Base-by-base conservation (phyloP, 2,797 vertebrate species). In the Stomatorhinus walkeri region DNA sequence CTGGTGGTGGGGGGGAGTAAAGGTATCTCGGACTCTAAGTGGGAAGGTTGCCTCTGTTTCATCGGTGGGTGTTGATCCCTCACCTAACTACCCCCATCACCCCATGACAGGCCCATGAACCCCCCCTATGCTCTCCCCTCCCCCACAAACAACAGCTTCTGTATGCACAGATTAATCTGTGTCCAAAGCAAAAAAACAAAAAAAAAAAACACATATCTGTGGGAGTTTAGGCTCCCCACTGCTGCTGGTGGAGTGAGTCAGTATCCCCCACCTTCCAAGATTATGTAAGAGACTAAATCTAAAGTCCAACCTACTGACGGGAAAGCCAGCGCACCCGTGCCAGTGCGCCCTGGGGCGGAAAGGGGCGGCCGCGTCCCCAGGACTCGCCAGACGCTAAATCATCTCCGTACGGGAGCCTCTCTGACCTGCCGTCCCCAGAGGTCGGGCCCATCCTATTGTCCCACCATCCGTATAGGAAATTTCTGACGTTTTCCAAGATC, bases 221-320 rank as follows among this genome's bases (percentile, higher is more conserved):
- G 36, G 88, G 88, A 84, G 88, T 46, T 79, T 28, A 16, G 14
- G 40, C 83, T 22, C 32, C 79, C 46, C 76, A 52, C 68, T 81
- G 6, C 54, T 84, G 76, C 14, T 16, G 76, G 28, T 54, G 81
- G 32, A 84, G 51, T 88, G 72, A 88, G 49, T 83, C 72, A 88
- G 88, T 83, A 19, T 24, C 52, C 72, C 5, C 49, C 51, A 48
- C 22, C 76, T 40, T 36, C 88, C 76, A 28, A 40, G 88, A 84
- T 88, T 61, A 88, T 84, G 72, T 43, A 79, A 84, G 76, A 64
- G 36, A 22, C 54, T 51, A 43, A 24, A 43, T 56, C 32, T 79
- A 22, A 56, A 40, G 46, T 84, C 76, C 83, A 28, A 14, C 46
- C 12, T 52, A 52, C 24, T 2, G 24, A 36, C 36, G 5, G 72